Percentiles rank a stretch among this genome's conserved stretches.
Evolutionary conservation across 1,140 invertebrate species (phyloP).

Genomic region (Ptiloglossa arizonensis): DNA sequence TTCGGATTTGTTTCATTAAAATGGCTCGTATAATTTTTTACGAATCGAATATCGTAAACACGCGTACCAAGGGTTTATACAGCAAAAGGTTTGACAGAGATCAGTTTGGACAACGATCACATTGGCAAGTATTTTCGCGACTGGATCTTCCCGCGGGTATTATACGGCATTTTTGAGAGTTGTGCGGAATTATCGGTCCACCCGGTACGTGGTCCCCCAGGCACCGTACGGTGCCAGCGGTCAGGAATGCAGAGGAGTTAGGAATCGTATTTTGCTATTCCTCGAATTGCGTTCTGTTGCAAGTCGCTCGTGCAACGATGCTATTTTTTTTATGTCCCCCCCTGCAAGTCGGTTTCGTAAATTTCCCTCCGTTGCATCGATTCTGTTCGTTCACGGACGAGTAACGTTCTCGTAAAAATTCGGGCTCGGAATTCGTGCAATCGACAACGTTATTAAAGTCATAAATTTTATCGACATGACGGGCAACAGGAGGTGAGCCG

Average conservation of each 20-base stretch:
- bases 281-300: conserved; percentile 4
- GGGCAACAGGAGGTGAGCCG: background rate
- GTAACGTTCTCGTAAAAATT: background rate
- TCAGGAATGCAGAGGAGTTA: conserved; percentile 9
- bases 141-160: no score
- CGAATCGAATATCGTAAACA: no score
- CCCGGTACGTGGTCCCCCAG: conserved; percentile 19
- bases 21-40: no score
- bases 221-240: background rate
- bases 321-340: conserved; percentile 3
- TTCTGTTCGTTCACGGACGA: background rate
- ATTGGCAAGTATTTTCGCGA: no score
- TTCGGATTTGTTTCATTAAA: no score
- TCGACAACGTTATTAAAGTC: background rate
- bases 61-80: no score
- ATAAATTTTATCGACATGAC: background rate
- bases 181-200: background rate
- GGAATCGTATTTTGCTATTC: conserved; percentile 2
- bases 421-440: background rate
- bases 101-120: no score
- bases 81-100: no score
- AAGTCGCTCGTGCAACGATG: background rate
- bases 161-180: no score
- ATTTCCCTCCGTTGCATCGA: background rate
- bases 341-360: background rate